Evolutionary conservation across 2,797 vertebrate species (phyloP), one percentile per base, ranked within the genome.

Genomic region (Takifugu ocellatus): DNA sequence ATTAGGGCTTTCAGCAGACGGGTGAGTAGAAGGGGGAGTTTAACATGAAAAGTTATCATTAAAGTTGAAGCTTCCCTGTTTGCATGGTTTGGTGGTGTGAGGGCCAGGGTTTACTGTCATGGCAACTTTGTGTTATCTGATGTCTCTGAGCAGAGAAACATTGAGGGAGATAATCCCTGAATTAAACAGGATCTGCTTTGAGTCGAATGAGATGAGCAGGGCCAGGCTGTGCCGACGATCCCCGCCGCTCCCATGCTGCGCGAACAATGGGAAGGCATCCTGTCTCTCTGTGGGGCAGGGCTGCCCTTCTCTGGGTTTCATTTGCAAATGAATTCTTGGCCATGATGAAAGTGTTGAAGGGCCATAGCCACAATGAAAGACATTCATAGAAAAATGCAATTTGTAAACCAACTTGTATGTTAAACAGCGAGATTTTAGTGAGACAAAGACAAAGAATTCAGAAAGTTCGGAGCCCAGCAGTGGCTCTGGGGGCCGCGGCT

Each of bases 81-180:
- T 92, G 91, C 89, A 90, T 88, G 88, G 87, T 89, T 88, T 82
- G 81, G 78, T 84, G 78, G 89, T 91, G 91, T 91, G 92, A 93
- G 93, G 93, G 82, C 93, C 91, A 84, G 93, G 92, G 94, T 94
- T 93, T 92, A 94, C 94, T 96, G 96, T 96, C 96, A 98, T 97
- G 95, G 96, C 94, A 98, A 98, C 96, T 96, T 94, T 93, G 92
- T 91, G 94, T 95, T 98, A 97, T 98, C 95, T 95, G 93, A 94
- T 94, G 95, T 96, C 92, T 92, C 89, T 88, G 91, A 92, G 90
- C 90, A 88, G 90, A 93, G 93, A 96, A 94, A 93, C 94, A 94
- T 91, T 92, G 94, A 94, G 93, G 93, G 93, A 95, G 94, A 95
- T 98, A 98, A 98, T 98, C 97, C 95, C 93, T 98, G 96, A 98